Base-by-base conservation (phyloP, 1,140 invertebrate species). In the Drosophila ohnishii region DNA sequence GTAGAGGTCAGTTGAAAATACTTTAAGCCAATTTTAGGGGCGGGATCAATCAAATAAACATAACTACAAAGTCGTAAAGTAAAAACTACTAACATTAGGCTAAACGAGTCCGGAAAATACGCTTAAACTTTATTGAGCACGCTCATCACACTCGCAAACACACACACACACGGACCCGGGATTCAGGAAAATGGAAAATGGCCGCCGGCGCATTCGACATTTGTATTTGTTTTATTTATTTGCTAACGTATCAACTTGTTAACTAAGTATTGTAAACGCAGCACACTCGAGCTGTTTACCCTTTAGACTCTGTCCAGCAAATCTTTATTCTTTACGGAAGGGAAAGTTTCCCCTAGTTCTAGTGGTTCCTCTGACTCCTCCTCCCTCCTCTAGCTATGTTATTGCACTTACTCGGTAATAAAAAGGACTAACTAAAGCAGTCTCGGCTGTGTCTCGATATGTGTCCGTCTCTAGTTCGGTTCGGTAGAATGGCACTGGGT, bases 391-490 rank as follows among this genome's bases (percentile, higher is more conserved):
- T 51, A 35, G 56, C 62, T 69, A 44, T 59, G 67, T 35, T 85
- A 86, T 88, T 87, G 83, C 84, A 87, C 83, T 86, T 88, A 88
- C 7, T 69, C 57, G 50, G 72, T 77, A 51, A 65, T 28, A 48
- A 75, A 75, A 86, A 65, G 70, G 73, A 87, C 84, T 88, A 88
- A 83, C 84, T 87, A 88, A 87, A 88, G 83, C 83, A 87, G 83
- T 87, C 83, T 87, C 84, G 83, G 76, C 76, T 87, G 67, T 87
- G 58, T 82, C 57, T 75, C 51, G 28, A 44, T 62, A 48, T 84
- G 61, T 78, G 11, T 73, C 40, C 79, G 61, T 71, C 14, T 77
- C 40, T 69, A 64, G 34, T 51, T 59, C 35, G 39, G 30, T 50
- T 59, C 56, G 55, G 61, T 42, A 59, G 72, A 75, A 75, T 75